Base-by-base conservation (phyloP, 2,888 invertebrate genomes). In the Phorcus lineatus region DNA sequence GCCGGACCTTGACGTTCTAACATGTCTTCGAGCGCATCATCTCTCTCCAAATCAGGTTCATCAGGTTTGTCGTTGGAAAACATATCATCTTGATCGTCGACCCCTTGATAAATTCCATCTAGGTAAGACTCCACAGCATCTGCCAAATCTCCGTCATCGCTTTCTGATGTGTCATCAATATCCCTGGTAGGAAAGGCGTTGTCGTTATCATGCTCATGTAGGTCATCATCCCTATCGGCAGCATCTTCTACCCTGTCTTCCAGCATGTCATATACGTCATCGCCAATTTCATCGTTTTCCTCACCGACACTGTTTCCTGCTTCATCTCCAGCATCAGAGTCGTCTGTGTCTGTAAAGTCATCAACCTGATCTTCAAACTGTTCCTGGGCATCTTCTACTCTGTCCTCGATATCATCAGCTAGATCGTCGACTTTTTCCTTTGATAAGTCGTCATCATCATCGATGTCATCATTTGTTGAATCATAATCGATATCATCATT, bases 401-500 rank as follows among this genome's bases (percentile, higher is more conserved):
- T 47, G 47, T 47, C 47, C 11, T 47, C 47, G 17, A 24, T 28
- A 62, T 1, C n/a, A 62, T 62, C 62, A 62, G 22, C 62, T 13
- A 24, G 6, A 16, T 70, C 70, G 28, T 70, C 75, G 53, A 0
- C 16, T 52, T 77, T 17, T 17, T 36, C 36, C 7, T 77, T 40
- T 52, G 17, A 31, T 17, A n/a, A n/a, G n/a, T n/a, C n/a, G n/a
- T 3, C 16, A 31, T 77, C 57, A 77, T 77, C 77, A 31, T 77
- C 77, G 55, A n/a, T 57, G 55, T 77, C 77, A 57, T 31, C 77
- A 57, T 77, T 62, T 62, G 47, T 28, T 47, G 40, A 36, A 28
- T 53, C 74, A 19, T 24, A 22, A 22, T 62, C 24, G n/a, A 11
- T 36, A 57, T 40, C 70, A 31, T 36, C 36, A 74, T 47, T 47